These are phyloP conservation scores for Abrostola tripartita DNA, from an alignment of 2,888 invertebrate genomes.

Conservation along the genomic window DNA sequence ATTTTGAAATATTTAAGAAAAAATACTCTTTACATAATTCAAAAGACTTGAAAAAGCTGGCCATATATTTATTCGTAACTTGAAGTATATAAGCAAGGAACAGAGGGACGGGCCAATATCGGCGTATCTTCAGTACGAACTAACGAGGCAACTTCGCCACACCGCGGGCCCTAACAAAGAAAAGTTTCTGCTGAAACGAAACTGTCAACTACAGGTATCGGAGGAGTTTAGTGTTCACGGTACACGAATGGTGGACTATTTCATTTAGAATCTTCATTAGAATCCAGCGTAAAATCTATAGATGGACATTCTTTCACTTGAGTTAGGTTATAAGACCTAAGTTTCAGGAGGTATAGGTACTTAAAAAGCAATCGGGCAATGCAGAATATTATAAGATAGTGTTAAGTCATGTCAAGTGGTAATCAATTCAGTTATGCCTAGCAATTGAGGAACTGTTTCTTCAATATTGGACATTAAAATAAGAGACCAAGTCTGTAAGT, in stretches of 20 bases:
- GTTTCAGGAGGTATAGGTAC: no score
- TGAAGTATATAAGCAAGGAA: conserved; percentile 31
- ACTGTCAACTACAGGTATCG: conserved; percentile 79
- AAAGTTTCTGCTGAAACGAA: conserved; percentile 75
- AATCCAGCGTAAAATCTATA: no score
- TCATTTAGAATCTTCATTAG: not conserved
- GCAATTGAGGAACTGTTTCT: no score
- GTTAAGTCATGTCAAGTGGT: no score
- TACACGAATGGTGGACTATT: conserved; percentile 41
- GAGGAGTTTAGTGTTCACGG: conserved; percentile 52
- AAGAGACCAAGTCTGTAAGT: no score
- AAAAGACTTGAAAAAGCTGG: conserved; percentile 17
- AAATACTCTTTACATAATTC: not conserved
- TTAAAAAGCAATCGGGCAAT: no score
- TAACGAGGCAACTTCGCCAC: conserved; percentile 74
- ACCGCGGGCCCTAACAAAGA: conserved; percentile 72
- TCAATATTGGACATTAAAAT: no score
- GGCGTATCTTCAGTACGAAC: conserved; percentile 55
- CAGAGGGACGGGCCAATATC: conserved; percentile 49
- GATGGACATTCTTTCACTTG: no score
- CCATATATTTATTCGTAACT: conserved; percentile 35
- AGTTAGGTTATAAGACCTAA: no score
- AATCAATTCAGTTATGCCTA: no score
- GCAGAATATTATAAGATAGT: no score
- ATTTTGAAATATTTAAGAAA: not conserved